Percentiles rank a stretch among this genome's conserved stretches.
Evolutionary conservation across 2,888 invertebrate genomes (phyloP).

Genomic region (Micropterix aruncella): DNA sequence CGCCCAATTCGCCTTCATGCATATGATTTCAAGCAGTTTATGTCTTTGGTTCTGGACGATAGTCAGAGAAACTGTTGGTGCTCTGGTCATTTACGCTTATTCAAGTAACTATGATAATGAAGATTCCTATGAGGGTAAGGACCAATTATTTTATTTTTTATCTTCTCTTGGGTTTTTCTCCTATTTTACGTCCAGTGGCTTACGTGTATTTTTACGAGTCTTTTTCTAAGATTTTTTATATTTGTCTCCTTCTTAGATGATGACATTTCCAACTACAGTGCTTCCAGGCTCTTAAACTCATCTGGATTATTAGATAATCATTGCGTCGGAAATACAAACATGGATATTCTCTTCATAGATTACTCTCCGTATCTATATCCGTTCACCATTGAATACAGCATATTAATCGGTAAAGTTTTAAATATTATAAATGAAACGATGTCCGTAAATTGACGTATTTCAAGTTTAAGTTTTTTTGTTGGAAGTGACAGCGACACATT

Average conservation of each 20-base stretch:
- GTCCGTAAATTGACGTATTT: background rate
- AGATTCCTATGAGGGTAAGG: too few species aligned
- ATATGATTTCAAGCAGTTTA: conserved; percentile 64
- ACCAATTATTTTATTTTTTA: too few species aligned
- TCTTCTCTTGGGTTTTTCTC: too few species aligned
- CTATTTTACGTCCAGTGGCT: too few species aligned
- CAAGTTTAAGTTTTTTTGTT: background rate
- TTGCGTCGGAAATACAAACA: conserved; percentile 30
- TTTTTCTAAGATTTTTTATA: too few species aligned
- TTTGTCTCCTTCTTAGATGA: too few species aligned
- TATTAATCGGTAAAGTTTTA: conserved; percentile 47
- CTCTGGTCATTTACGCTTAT: conserved; percentile 33
- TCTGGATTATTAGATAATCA: conserved; percentile 27
- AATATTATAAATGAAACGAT: conserved; percentile 1
- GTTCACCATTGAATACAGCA: conserved; percentile 68
- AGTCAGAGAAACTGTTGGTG: conserved; percentile 56
- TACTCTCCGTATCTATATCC: conserved; percentile 68
- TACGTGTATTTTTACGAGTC: too few species aligned
- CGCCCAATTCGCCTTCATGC: conserved; percentile 63
- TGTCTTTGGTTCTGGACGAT: conserved; percentile 72
- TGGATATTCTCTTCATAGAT: conserved; percentile 37
- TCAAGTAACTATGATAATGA: background rate
- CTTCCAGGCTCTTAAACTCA: too few species aligned
- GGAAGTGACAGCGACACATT: conserved; percentile 1
- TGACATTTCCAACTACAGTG: too few species aligned